Base-by-base conservation (phyloP, 2,797 vertebrate species). In the Clarias pachynema region DNA sequence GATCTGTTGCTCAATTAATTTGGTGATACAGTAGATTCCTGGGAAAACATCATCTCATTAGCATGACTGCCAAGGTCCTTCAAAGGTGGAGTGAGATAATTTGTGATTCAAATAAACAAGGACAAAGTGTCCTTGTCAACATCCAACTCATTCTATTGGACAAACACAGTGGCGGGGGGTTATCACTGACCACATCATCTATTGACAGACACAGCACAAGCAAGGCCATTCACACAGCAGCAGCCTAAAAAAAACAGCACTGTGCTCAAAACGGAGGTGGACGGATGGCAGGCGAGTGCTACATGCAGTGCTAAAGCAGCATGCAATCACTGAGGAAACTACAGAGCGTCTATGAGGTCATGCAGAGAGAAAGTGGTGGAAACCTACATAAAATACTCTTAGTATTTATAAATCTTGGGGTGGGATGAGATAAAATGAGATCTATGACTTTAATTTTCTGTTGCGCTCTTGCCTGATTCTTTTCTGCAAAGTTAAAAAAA, bases 21-120 rank as follows among this genome's bases (percentile, higher is more conserved):
- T 70, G 84, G 26, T 44, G 63, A 84, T 77, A 75, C 12, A 84
- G 77, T 86, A 63, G 62, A 86, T 88, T 86, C 77, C 63, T 40
- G 63, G 53, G 81, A 88, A 70, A 83, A 70, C 75, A 74, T 18
- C 15, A 49, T 9, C 37, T 65, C 79, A 86, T 86, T 86, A 86
- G 73, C 74, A 86, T 82, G 79, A 56, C 49, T 62, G 57, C 65
- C n/a, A 34, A 75, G 73, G 57, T 37, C 66, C 79, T 86, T 72
- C 69, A 74, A 40, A 49, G 26, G 53, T 74, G 69, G 75, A 56
- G 31, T 44, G 44, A 79, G 68, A 53, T 86, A 79, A 73, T 79
- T 68, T n/a, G 37, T 37, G 49, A 75, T n/a, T 62, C 66, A 84
- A 74, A 86, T 86, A 57, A 85, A 24, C 37, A 40, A 79, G n/a